These are phyloP conservation scores for Argyrosomus regius DNA, from an alignment of 2,797 vertebrate species.

Conservation along the genomic window DNA sequence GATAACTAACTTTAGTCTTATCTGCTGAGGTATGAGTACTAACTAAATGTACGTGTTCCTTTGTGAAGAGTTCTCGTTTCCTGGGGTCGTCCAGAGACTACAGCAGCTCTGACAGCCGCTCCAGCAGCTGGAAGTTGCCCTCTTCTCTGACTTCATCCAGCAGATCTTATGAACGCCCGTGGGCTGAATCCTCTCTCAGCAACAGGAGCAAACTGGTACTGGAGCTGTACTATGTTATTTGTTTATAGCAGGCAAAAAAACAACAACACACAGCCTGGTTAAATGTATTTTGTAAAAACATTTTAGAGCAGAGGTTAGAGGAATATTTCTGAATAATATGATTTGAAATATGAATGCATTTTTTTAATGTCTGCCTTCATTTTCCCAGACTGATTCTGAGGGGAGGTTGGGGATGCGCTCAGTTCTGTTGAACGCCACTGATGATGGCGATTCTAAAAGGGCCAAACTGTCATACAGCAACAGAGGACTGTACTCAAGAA, in stretches of 20 bases:
- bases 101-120: conserved; percentile 82
- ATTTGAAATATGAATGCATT: neutral
- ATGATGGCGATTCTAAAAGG: conserved; percentile 94
- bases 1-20: neutral
- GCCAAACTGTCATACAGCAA: conserved; percentile 93
- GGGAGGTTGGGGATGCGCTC: conserved; percentile 88
- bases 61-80: conserved; percentile 83
- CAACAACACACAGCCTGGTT: neutral
- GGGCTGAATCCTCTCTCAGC: conserved; percentile 84
- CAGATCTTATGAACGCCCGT: conserved; percentile 85
- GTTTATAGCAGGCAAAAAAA: conserved; percentile 18
- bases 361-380: conserved; percentile 11
- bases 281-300: conserved; percentile 6
- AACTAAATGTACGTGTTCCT: neutral
- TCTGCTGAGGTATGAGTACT: neutral
- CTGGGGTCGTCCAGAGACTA: conserved; percentile 87
- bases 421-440: conserved; percentile 87
- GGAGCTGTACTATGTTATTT: conserved; percentile 18
- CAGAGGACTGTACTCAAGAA: conserved; percentile 87
- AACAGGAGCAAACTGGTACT: conserved; percentile 90
- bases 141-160: conserved; percentile 84
- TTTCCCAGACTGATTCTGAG: conserved; percentile 88
- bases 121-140: conserved; percentile 88
- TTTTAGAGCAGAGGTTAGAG: neutral
- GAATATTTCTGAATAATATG: neutral